Conservation (phyloP, 2,888 invertebrate species). For the Dicranocentrus wangi region DNA sequence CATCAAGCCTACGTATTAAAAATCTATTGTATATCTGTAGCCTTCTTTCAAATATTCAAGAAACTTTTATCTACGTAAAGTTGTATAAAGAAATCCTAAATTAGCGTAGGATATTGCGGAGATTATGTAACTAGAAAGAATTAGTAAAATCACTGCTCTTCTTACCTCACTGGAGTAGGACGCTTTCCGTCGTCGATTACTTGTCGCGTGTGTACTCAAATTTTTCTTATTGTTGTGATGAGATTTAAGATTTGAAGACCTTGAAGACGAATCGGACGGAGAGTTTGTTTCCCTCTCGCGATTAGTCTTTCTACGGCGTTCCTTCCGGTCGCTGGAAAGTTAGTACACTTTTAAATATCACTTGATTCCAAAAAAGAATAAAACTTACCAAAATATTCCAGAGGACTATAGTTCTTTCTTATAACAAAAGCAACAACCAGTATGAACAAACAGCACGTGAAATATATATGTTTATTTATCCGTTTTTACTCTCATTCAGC, state of each 20-base stretch:
- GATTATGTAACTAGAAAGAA: background rate
- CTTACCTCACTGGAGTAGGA: constrained; percentile 72
- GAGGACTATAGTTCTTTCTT: background rate
- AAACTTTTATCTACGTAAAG: too few species aligned
- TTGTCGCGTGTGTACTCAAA: constrained; percentile 62
- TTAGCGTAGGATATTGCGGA: too few species aligned
- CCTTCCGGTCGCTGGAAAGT: constrained; percentile 71
- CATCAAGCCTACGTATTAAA: too few species aligned
- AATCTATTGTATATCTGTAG: too few species aligned
- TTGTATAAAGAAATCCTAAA: too few species aligned
- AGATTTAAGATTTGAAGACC: constrained; percentile 65
- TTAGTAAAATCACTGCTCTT: constrained; percentile 60
- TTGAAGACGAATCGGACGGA: constrained; percentile 68
- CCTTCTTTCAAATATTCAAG: too few species aligned
- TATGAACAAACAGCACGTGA: too few species aligned
- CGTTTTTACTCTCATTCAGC: constrained; percentile 32
- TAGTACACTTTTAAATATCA: background rate
- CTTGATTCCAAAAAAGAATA: background rate
- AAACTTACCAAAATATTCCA: background rate
- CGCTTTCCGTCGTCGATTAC: constrained; percentile 68
- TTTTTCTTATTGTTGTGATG: constrained; percentile 69
- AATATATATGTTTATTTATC: constrained; percentile 15
- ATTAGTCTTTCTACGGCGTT: constrained; percentile 72
- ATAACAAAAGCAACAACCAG: constrained; percentile 6
- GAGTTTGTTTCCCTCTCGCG: constrained; percentile 71